phyloP scores from a whole-genome alignment of 2,888 invertebrate genomes.

The Callinectes sapidus region DNA sequence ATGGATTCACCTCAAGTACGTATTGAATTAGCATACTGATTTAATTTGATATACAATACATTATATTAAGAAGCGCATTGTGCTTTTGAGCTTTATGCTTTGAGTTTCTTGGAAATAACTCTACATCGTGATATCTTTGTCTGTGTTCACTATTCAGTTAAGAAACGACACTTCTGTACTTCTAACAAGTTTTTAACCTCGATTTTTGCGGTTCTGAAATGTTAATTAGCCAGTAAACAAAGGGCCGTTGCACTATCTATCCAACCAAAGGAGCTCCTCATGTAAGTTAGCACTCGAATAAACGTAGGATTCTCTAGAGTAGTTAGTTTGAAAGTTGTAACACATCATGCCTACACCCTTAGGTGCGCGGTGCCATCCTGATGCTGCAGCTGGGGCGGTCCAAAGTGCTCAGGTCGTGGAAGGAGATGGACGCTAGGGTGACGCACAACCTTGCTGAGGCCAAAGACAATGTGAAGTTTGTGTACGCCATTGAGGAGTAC shows the following conservation, averaged over 20 bases:
- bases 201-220: too few relatives aligned
- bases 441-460: constrained; percentile 97
- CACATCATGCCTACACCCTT: constrained; percentile 75
- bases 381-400: constrained; percentile 87
- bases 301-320: too few relatives aligned
- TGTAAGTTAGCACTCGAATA: too few relatives aligned
- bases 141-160: too few relatives aligned
- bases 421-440: constrained; percentile 90
- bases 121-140: too few relatives aligned
- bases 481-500: constrained; percentile 94
- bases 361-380: constrained; percentile 81
- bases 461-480: constrained; percentile 95
- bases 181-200: too few relatives aligned
- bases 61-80: not conserved
- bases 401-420: constrained; percentile 88
- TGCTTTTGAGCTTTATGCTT: not conserved
- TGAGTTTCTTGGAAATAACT: not conserved
- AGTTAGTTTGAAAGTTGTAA: too few relatives aligned
- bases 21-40: not conserved
- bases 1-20: constrained; percentile 80
- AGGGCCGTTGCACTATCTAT: too few relatives aligned
- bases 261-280: too few relatives aligned
- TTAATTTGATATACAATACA: not conserved
- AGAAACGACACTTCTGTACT: too few relatives aligned
- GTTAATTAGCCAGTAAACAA: too few relatives aligned